Evolutionary conservation across 2,888 invertebrate genomes (phyloP), one percentile per base, ranked within the genome.

Genomic region (Fragum whitleyi): DNA sequence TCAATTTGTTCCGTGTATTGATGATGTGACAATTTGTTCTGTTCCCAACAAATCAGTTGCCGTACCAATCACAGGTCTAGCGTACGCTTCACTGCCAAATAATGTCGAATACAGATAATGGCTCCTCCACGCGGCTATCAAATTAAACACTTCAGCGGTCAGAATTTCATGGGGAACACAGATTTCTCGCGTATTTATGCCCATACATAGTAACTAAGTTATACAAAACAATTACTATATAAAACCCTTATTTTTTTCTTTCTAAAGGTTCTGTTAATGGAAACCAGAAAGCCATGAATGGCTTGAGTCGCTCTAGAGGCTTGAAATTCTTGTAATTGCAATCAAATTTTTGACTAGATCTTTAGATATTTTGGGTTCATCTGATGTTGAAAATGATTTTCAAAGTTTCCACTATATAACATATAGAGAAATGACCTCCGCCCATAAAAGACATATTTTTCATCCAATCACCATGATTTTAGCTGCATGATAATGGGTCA

Each of bases 1-100:
- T 65, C 65, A 39, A 65, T 65, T 65, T 39, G 42, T 29, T 36
- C 21, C 23, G 21, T 14, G 47, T 70, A 70, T 70, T 32, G 70
- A 78, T 78, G 73, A 67, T 61, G 73, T 69, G 68, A 79, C 79
- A 74, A 74, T 74, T 74, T 69, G 79, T 69, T 59, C 53, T 69
- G 68, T 51, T 79, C 61, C 16, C 47, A 79, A 79, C 74, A 69
- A 79, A 79, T 79, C 65, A 65, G 65, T 65, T 26, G 23, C 2
- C 26, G 19, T 39, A 36, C 65, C 77, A 77, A 68, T 57, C 67
- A 67, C 55, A 68, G 42, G 39, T 65, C 42, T 39, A 42, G 39
- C 23, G 42, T 65, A 65, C 65, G 65, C 65, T 23, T 65, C 65
- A 65, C 42, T 65, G 65, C 65, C 65, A 65, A 65, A 65, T 65